phyloP scores from a whole-genome alignment of 2,797 vertebrate species.

The Pampus argenteus region DNA sequence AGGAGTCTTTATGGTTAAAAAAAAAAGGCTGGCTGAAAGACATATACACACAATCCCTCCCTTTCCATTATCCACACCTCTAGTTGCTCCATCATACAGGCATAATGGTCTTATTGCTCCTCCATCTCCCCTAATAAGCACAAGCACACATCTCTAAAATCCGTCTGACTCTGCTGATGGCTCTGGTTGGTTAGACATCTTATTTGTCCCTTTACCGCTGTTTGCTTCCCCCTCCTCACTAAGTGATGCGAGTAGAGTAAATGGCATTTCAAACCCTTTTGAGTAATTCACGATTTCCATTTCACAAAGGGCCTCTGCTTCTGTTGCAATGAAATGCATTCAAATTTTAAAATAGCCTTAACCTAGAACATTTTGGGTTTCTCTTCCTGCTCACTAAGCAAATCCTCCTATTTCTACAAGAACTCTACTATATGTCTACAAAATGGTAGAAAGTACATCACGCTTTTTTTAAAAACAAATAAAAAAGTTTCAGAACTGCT shows the following conservation, averaged over 20 bases:
- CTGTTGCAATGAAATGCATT: constrained; percentile 41
- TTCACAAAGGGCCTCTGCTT: constrained; percentile 34
- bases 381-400: constrained; percentile 20
- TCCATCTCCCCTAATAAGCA: constrained; percentile 4
- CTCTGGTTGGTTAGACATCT: constrained; percentile 3
- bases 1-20: constrained; percentile 40
- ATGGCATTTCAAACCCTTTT: not conserved
- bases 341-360: constrained; percentile 51
- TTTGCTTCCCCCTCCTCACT: constrained; percentile 20
- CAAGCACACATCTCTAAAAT: constrained; percentile 26
- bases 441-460: constrained; percentile 4
- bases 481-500: not conserved
- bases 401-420: constrained; percentile 30
- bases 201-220: constrained; percentile 20
- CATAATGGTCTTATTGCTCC: constrained; percentile 9
- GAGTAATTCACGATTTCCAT: constrained; percentile 22
- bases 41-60: constrained; percentile 8
- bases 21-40: constrained; percentile 36
- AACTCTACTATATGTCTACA: not conserved
- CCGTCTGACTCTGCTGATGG: constrained; percentile 8
- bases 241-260: constrained; percentile 19
- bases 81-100: constrained; percentile 14
- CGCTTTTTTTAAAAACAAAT: constrained; percentile 3
- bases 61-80: not conserved
- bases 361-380: constrained; percentile 32